Base-by-base conservation (phyloP, 2,888 invertebrate species). In the Aspidiotus destructor region DNA sequence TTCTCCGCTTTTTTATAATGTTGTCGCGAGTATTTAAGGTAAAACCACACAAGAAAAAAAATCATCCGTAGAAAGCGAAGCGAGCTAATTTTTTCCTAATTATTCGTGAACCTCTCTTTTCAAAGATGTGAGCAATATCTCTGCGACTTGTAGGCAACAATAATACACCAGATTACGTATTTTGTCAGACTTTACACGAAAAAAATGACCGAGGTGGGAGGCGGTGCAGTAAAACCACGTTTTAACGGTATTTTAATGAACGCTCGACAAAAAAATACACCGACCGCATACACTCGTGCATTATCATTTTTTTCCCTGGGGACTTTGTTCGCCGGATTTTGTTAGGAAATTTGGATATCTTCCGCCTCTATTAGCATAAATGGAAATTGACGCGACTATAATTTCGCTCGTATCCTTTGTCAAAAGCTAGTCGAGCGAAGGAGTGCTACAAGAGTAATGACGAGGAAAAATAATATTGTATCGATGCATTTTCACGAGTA, bases 211-310 rank as follows among this genome's bases (percentile, higher is more conserved):
- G 63, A 41, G 52, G 54, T 53, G 41, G 54, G 53, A 7, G 16
- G 41, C 41, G 5, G 28, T 28, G 28, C 28, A 28, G 28, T 1
- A 28, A 52, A 53, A 63, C 63, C 63, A 40, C 63, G 16, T 63
- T 63, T 63, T 63, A 63, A 63, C 63, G 63, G 53, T 63, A 63
- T 63, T 63, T 63, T 63, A 63, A 63, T 63, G 63, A 63, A 63
- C 54, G 54, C 63, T 63, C 52, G 15, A 53, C 41, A 15, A 48
- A 48, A 48, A 48, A 48, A 48, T 48, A 13, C 48, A n/a, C 48
- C 48, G 48, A 48, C 48, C 48, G 28, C 28, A 28, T 28, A 28
- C 28, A 48, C 48, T 48, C 48, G 10, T n/a, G 48, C n/a, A 48
- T 48, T 48, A 48, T n/a, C n/a, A 11, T n/a, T n/a, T 48, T 48